Evolutionary conservation across 2,888 invertebrate species (phyloP), one percentile per base, ranked within the genome.

Genomic region (Lydus trimaculatus): DNA sequence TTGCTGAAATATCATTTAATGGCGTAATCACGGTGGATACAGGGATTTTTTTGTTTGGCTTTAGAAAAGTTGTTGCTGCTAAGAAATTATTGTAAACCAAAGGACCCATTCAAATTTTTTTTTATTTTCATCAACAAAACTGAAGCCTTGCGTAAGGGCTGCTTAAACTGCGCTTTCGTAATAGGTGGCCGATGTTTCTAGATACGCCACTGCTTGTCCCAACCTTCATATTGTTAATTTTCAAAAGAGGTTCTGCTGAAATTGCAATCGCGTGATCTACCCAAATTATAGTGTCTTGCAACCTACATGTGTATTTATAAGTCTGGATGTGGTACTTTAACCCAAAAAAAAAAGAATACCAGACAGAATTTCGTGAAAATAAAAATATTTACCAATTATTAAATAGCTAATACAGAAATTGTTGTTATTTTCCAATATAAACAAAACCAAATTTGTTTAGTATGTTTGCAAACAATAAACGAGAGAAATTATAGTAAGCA

Each of bases 211-310:
- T 4, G 0, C n/a, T 39, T 39, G 17, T 2, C 17, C 25, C 65
- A 66, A 59, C 69, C 64, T 64, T 69, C 69, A 70, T 64, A 43
- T 69, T 59, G 65, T 63, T 69, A 69, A 69, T 69, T 43, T 58
- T 60, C 17, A 43, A 61, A 31, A 31, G 31, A 58, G 58, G 31
- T 59, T 59, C 39, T 36, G 15, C 39, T 36, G 15, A 69, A 65
- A 69, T 69, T 69, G 60, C 65, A 61, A 43, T 70, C 64, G 70
- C 70, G 70, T 70, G 70, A 70, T 66, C 62, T 67, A 67, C 66
- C n/a, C 67, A 70, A 70, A 70, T 70, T 70, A 70, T 64, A 70
- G 52, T 61, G 33, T 60, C 69, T 66, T 64, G 69, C 58, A 63
- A 39, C 64, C 7, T 36, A 39, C 36, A 63, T 56, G 64, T 65